These are phyloP conservation scores for Petrocephalus microphthalmus DNA, from an alignment of 2,113 vertebrate species.

Conservation along the genomic window DNA sequence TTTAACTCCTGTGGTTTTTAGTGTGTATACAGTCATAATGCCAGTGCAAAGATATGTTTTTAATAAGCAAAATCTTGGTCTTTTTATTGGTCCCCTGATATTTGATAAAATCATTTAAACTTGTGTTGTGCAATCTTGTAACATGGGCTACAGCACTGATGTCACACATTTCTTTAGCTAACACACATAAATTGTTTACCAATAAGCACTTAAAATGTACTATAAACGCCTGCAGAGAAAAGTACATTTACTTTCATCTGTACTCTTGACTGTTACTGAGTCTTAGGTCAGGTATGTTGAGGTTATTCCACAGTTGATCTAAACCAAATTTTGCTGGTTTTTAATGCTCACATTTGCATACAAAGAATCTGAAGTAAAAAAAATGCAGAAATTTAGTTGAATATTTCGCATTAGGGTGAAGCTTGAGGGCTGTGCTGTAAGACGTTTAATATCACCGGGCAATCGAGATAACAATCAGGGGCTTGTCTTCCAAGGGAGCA, in stretches of 20 bases:
- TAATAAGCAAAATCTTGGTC: neutral
- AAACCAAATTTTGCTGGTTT: neutral
- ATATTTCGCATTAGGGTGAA: too few species aligned
- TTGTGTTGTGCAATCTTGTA: neutral
- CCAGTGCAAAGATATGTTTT: neutral
- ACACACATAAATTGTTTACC: neutral
- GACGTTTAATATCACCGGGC: neutral
- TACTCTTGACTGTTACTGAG: neutral
- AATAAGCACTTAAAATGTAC: neutral
- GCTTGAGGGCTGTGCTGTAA: too few species aligned
- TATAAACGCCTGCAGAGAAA: neutral
- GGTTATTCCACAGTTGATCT: neutral
- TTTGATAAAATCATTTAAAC: neutral
- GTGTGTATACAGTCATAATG: neutral
- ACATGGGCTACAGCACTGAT: neutral
- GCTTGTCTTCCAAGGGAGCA: neutral
- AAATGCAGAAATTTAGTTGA: neutral
- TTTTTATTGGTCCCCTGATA: neutral
- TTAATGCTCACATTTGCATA: neutral
- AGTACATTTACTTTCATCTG: neutral
- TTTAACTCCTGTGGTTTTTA: neutral
- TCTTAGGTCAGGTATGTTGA: neutral
- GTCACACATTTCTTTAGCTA: neutral
- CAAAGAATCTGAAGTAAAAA: neutral
- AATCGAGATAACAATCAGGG: neutral